Evolutionary conservation across 1,140 invertebrate species (phyloP).

Genomic region (Tribolium castaneum): DNA sequence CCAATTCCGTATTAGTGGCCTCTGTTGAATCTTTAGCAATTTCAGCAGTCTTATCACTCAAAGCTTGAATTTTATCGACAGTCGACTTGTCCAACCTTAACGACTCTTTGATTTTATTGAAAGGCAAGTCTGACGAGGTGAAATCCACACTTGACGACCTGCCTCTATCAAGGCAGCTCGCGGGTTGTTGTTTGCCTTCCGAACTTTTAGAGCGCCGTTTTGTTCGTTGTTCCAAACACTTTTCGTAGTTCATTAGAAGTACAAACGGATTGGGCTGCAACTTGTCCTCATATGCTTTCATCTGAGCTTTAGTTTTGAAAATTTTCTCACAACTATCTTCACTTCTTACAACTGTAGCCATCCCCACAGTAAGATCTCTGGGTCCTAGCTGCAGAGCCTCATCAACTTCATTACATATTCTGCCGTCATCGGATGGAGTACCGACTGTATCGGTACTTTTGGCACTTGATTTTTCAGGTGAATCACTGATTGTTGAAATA

Average conservation of each 20-base stretch:
- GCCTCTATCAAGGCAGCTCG: background rate
- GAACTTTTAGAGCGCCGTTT: constrained; percentile 7
- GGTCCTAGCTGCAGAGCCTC: background rate
- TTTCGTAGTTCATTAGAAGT: background rate
- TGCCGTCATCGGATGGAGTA: too few species aligned
- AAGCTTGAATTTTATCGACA: background rate
- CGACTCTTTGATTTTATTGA: background rate
- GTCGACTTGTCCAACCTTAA: background rate
- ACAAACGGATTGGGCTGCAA: background rate
- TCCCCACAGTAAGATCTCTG: background rate
- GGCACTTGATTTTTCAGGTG: too few species aligned
- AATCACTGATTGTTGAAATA: too few species aligned
- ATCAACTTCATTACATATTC: too few species aligned
- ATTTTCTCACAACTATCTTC: constrained; percentile 6
- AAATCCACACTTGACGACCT: constrained; percentile 4
- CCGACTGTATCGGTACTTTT: too few species aligned
- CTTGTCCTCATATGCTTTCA: constrained; percentile 3
- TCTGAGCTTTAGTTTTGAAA: constrained; percentile 9
- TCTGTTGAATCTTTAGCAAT: too few species aligned
- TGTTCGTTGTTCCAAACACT: background rate
- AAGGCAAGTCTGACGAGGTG: background rate
- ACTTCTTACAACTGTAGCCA: background rate
- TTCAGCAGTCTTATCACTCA: background rate
- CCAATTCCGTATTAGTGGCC: too few species aligned
- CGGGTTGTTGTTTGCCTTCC: background rate